phyloP scores from a whole-genome alignment of 2,888 invertebrate genomes.

The Teinopalpus imperialis region DNA sequence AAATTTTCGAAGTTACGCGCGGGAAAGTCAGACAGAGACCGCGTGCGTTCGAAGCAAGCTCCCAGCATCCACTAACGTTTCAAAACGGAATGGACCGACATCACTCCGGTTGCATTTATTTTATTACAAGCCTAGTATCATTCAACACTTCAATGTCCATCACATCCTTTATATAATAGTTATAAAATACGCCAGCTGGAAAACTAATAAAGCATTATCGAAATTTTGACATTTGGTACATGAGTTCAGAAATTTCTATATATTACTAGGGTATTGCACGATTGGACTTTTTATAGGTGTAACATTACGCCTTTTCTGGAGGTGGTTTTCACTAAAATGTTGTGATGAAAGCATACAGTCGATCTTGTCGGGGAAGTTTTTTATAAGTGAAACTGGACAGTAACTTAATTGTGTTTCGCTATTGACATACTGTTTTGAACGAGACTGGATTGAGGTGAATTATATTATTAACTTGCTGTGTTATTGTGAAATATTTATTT shows the following conservation, averaged over 20 bases:
- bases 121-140: constrained; percentile 24
- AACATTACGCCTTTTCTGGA: constrained; percentile 33
- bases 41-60: constrained; percentile 41
- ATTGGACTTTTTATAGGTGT: constrained; percentile 30
- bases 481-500: too few species aligned
- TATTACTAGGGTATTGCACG: constrained; percentile 29
- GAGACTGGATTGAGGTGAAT: too few species aligned
- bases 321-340: constrained; percentile 32
- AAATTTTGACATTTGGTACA: not conserved
- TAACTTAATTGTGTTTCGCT: constrained; percentile 10
- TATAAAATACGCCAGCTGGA: not conserved
- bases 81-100: constrained; percentile 38
- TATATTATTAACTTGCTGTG: too few species aligned
- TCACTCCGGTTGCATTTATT: constrained; percentile 33
- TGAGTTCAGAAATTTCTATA: constrained; percentile 10
- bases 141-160: constrained; percentile 12
- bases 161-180: not conserved
- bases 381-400: constrained; percentile 18
- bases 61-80: constrained; percentile 53
- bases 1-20: constrained; percentile 21
- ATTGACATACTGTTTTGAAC: not conserved
- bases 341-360: constrained; percentile 33
- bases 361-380: constrained; percentile 21
- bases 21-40: constrained; percentile 22
- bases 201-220: not conserved